Evolutionary conservation across 30 jellyfish, hydroid and myxozoan species (phyloP).

Genomic region (Cassiopea andromeda): DNA sequence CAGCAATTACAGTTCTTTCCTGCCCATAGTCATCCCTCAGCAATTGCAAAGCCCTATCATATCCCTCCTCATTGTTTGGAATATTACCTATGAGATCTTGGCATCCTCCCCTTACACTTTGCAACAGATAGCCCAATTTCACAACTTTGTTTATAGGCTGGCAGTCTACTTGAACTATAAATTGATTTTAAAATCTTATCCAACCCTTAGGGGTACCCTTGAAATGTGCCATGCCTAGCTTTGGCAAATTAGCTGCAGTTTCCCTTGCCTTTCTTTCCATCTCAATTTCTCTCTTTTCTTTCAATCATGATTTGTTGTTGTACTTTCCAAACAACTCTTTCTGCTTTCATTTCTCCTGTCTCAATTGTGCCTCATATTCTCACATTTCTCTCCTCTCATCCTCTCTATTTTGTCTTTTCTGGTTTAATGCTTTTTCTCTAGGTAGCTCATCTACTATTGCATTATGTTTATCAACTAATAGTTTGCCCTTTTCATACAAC

Average conservation of each 20-base stretch:
- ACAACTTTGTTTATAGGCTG: conserved; percentile 44
- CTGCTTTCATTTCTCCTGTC: conserved; percentile 28
- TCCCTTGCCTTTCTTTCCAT: conserved; percentile 49
- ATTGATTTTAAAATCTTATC: conserved; percentile 27
- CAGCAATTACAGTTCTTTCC: conserved; percentile 46
- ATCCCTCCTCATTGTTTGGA: conserved; percentile 43
- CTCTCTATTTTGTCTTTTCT: conserved; percentile 54
- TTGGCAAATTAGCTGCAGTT: conserved; percentile 5
- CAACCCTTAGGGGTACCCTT: conserved; percentile 64
- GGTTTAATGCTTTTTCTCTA: neutral
- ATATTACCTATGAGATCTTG: conserved; percentile 49
- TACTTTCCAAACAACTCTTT: conserved; percentile 49
- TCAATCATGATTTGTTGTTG: conserved; percentile 24
- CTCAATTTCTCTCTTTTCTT: conserved; percentile 52
- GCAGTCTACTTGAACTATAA: conserved; percentile 41
- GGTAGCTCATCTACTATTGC: conserved; percentile 16
- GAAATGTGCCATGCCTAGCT: conserved; percentile 48
- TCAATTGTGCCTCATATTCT: conserved; percentile 11
- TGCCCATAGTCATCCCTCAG: conserved; percentile 53
- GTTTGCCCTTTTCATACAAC: conserved; percentile 51
- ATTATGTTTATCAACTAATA: neutral
- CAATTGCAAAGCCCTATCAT: conserved; percentile 53
- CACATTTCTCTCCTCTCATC: conserved; percentile 49
- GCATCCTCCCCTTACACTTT: conserved; percentile 31
- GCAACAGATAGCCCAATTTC: conserved; percentile 36